These are phyloP conservation scores for Cryptops parisi DNA, from an alignment of 2,888 invertebrate genomes.

Conservation along the genomic window DNA sequence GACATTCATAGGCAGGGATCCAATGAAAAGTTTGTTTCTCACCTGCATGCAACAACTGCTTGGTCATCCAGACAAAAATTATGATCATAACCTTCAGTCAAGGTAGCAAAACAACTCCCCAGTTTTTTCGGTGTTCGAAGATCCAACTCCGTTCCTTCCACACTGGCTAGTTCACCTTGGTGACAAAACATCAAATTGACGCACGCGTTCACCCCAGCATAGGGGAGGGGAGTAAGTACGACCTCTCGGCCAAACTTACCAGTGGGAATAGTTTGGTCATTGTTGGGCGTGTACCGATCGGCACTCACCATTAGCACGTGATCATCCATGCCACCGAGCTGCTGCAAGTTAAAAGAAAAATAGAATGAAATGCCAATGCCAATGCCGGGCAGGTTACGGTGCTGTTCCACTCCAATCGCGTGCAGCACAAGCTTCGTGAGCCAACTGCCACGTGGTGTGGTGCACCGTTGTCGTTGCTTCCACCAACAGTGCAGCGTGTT, in stretches of 20 bases:
- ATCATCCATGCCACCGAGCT: conserved; percentile 24
- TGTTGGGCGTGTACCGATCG: conserved; percentile 15
- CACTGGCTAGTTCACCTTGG: conserved; percentile 50
- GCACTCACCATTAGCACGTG: conserved; percentile 24
- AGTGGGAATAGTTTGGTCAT: conserved; percentile 14
- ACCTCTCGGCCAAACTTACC: too few species aligned
- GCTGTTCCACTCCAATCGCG: too few species aligned
- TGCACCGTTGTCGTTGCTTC: too few species aligned
- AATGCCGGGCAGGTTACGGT: too few species aligned
- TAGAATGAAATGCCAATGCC: too few species aligned
- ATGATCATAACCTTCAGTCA: conserved; percentile 56
- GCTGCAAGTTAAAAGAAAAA: conserved; percentile 20
- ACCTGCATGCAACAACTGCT: conserved; percentile 34
- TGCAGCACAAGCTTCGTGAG: too few species aligned
- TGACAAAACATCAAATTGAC: not conserved
- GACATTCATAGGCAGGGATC: not conserved
- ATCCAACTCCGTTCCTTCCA: conserved; percentile 57
- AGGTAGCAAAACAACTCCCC: conserved; percentile 46
- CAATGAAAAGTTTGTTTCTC: conserved; percentile 2
- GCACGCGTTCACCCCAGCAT: not conserved
- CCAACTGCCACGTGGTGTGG: too few species aligned
- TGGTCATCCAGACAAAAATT: conserved; percentile 59
- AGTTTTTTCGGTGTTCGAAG: conserved; percentile 50
- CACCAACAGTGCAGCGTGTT: too few species aligned
- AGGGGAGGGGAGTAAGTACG: too few species aligned